A percentile compares a stretch with the other conserved stretches of the same genome.
phyloP scores from a whole-genome alignment of 2,888 invertebrate species.

The Melanophora roralis region DNA sequence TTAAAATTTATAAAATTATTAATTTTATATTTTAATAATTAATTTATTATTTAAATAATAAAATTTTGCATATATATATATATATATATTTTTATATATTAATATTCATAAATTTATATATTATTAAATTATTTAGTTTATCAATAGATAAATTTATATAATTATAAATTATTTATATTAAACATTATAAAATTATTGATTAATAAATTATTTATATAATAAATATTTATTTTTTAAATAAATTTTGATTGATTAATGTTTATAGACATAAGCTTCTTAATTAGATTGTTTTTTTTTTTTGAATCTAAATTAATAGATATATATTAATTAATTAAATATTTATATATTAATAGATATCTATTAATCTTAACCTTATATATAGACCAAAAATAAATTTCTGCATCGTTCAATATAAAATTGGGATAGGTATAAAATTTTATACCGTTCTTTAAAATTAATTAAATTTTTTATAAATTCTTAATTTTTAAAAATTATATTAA shows the following conservation, averaged over 20 bases:
- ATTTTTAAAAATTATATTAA: slow-evolving; percentile 4
- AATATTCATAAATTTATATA: slow-evolving; percentile 43
- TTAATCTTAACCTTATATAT: not conserved
- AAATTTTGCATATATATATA: slow-evolving; percentile 66
- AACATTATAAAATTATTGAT: slow-evolving; percentile 63
- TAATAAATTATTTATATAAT: too few species aligned
- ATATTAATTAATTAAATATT: slow-evolving; percentile 45
- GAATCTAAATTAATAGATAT: slow-evolving; percentile 52
- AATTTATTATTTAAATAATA: slow-evolving; percentile 54
- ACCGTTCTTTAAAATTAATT: too few species aligned
- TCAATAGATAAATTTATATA: slow-evolving; percentile 56
- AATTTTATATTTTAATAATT: slow-evolving; percentile 36
- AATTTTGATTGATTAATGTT: slow-evolving; percentile 8
- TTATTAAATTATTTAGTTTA: slow-evolving; percentile 39
- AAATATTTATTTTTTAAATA: too few species aligned
- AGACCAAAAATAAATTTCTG: too few species aligned
- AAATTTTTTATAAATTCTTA: too few species aligned
- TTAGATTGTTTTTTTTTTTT: slow-evolving; percentile 11
- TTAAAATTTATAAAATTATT: too few species aligned
- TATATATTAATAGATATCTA: slow-evolving; percentile 31
- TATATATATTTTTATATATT: slow-evolving; percentile 66
- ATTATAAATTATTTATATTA: slow-evolving; percentile 63
- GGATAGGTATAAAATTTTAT: too few species aligned
- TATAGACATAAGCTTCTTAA: not conserved
- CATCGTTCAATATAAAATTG: too few species aligned